A percentile compares a stretch with the other conserved stretches of the same genome.
Conservation (phyloP, 2,888 invertebrate species). For the Orchestes rusci region DNA sequence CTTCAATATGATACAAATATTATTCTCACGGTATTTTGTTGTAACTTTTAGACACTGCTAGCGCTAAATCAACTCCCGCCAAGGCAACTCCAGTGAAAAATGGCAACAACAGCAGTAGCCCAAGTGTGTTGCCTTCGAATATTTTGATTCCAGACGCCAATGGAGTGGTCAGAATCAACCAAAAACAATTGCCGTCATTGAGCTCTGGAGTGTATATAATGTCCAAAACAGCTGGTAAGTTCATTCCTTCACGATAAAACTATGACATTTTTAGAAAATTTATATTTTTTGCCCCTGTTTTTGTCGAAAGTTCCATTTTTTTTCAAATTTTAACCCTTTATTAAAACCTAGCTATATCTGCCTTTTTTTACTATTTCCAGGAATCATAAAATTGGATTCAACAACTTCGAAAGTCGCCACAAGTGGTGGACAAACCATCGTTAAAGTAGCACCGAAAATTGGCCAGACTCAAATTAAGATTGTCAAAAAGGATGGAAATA, state of each 20-base stretch:
- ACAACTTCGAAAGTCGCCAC: slow-evolving; percentile 40
- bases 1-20: too few relatives aligned
- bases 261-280: too few relatives aligned
- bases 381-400: slow-evolving; percentile 62
- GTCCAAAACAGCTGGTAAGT: slow-evolving; percentile 61
- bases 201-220: slow-evolving; percentile 65
- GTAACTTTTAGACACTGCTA: too few relatives aligned
- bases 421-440: slow-evolving; percentile 40
- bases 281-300: too few relatives aligned
- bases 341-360: too few relatives aligned
- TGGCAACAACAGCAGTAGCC: slow-evolving; percentile 12
- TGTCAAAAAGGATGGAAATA: slow-evolving; percentile 39
- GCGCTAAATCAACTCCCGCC: neutral
- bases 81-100: slow-evolving; percentile 10
- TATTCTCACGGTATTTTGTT: too few relatives aligned
- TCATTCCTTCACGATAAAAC: too few relatives aligned
- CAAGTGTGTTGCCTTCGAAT: slow-evolving; percentile 34
- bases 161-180: slow-evolving; percentile 67
- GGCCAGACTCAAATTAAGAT: slow-evolving; percentile 46
- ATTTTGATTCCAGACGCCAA: slow-evolving; percentile 51
- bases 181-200: slow-evolving; percentile 60
- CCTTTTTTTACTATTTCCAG: slow-evolving; percentile 9
- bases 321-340: too few relatives aligned
- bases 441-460: slow-evolving; percentile 47
- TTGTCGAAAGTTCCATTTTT: neutral